Base-by-base conservation (phyloP, 2,797 vertebrate species). In the Lepilemur septentrionalis region DNA sequence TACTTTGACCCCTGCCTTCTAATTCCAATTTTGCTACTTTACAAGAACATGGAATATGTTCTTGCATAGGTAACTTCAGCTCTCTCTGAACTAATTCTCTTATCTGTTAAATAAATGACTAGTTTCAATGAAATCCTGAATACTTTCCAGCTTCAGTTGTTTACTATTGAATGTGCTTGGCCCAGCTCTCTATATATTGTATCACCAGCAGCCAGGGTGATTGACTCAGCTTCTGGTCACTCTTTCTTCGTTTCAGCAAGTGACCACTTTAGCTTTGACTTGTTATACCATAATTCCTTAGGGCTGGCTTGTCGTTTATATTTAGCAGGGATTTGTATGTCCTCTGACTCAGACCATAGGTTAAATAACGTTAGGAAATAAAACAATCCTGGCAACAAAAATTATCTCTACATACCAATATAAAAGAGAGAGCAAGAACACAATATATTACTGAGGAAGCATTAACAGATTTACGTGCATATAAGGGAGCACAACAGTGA, bases 111-210 rank as follows among this genome's bases (percentile, higher is more conserved):
- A 72, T 61, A 52, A 52, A 38, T 79, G 25, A 17, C 3, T 38
- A 17, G 28, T 67, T 80, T 83, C n/a, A 76, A 83, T 97, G 97
- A 97, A 78, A 96, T n/a, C 59, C 59, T 97, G 83, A 92, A 93
- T 97, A 87, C 76, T 97, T 75, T 97, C 92, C 84, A 38, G 20
- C 15, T 89, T 89, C 43, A 69, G 5, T 17, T 20, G 17, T 91
- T 73, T 46, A 73, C 50, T 50, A 79, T 1, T 35, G n/a, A 73
- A 84, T 10, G 2, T 63, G 2, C 22, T 52, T 32, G 43, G 13
- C 32, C 67, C 22, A 52, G 13, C 18, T 48, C 35, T 82, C 38
- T 50, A 14, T 14, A 3, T 25, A 43, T 15, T 6, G 1, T 41
- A 61, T 81, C 41, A 30, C 7, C 32, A 50, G 14, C 25, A 76